Base-by-base conservation (phyloP, 2,888 invertebrate genomes). In the Drosophila heteroneura region DNA sequence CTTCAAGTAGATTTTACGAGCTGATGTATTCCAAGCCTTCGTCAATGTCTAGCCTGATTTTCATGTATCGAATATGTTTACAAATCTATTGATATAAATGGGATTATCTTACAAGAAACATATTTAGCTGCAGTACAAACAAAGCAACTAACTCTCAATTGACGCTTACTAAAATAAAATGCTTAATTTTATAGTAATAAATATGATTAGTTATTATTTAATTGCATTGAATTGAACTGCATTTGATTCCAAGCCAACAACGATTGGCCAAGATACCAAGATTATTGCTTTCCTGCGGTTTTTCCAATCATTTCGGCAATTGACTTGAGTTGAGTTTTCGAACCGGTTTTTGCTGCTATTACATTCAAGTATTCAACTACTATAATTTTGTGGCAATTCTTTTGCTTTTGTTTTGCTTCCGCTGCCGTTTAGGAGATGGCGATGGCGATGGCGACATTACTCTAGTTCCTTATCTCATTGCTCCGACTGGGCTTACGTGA, bases 401-500 rank as follows among this genome's bases (percentile, higher is more conserved):
- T 51, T 44, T 14, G 44, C 16, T 30, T 19, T 28, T 28, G 53
- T 33, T 49, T 62, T 39, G 41, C 59, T 52, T 64, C 39, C 63
- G 54, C 16, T 61, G 35, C 26, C 33, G 5, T 37, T 49, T 14
- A 12, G 32, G 33, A 28, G 28, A 52, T 52, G 19, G 16, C 33
- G 44, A 52, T 49, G 19, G 26, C 33, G 26, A 47, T 56, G n/a
- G n/a, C 33, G 44, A 49, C 33, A 66, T 44, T 41, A 51, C 52
- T 52, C 14, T 5, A 53, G n/a, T 61, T 76, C 59, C 69, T 70
- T 64, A 56, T 66, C 39, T 9, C 30, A 3, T 19, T 52, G 33
- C 41, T 32, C 26, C 10, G 60, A 56, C 56, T 57, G 30, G 52
- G 41, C 81, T 81, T 79, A 79, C 84, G 84, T 89, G 89, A 74